Evolutionary conservation across 1,140 invertebrate species (phyloP).

Genomic region (Ceratosolen solmsi): DNA sequence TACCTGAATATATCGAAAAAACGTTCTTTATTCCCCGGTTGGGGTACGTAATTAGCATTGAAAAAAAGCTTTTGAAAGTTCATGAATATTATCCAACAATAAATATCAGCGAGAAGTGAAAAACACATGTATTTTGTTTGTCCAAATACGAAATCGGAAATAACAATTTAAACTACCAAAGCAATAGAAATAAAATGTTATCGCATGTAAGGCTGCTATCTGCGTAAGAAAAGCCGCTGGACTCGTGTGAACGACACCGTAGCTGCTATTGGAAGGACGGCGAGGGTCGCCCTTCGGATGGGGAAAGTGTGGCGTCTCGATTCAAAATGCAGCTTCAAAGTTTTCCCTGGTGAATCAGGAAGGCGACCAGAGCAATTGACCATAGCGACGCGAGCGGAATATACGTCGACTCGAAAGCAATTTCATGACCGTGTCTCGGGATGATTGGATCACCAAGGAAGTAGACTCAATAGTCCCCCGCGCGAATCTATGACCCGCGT

Average conservation of each 20-base stretch:
- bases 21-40: too few relatives aligned
- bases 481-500: constrained; percentile 18
- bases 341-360: not conserved
- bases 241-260: not conserved
- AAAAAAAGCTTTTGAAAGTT: too few relatives aligned
- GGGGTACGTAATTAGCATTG: too few relatives aligned
- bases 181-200: constrained; percentile 11
- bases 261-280: not conserved
- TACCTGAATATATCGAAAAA: too few relatives aligned
- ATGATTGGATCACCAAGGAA: constrained; percentile 68
- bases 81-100: too few relatives aligned
- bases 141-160: too few relatives aligned
- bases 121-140: too few relatives aligned
- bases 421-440: constrained; percentile 68
- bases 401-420: constrained; percentile 57
- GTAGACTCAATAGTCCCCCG: constrained; percentile 58
- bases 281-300: too few relatives aligned
- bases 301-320: not conserved
- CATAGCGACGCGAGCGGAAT: constrained; percentile 62
- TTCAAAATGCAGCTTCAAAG: constrained; percentile 28
- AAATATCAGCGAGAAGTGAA: too few relatives aligned
- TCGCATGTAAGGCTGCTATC: not conserved
- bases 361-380: constrained; percentile 56
- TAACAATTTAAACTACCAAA: not conserved
- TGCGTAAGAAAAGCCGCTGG: not conserved